phyloP scores from a whole-genome alignment of 2,888 invertebrate genomes.

The Oxystoma pomonae region DNA sequence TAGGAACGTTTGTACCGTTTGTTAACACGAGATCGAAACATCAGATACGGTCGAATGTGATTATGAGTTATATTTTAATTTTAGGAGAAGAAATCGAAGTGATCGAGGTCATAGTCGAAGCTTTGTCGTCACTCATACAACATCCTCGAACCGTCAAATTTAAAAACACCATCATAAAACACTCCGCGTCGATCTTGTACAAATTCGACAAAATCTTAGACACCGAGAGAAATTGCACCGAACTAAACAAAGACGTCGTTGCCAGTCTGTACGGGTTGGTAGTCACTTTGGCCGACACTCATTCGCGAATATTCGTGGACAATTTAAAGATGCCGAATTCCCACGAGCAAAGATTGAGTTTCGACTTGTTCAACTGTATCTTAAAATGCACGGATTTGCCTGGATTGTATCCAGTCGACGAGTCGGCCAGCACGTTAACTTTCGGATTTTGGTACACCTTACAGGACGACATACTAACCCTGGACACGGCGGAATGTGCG shows the following conservation, averaged over 20 bases:
- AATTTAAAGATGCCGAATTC: slow-evolving; percentile 50
- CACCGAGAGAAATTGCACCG: slow-evolving; percentile 45
- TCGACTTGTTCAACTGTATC: slow-evolving; percentile 66
- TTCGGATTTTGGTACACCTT: slow-evolving; percentile 91
- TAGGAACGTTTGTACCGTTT: no score
- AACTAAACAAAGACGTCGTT: slow-evolving; percentile 59
- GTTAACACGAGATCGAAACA: no score
- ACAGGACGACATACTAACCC: slow-evolving; percentile 67
- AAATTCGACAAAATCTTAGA: slow-evolving; percentile 54
- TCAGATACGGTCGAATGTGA: no score
- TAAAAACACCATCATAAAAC: slow-evolving; percentile 48
- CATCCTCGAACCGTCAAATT: slow-evolving; percentile 62
- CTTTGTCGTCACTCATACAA: slow-evolving; percentile 55
- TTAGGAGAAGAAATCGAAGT: slow-evolving; percentile 53
- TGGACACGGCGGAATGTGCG: slow-evolving; percentile 48
- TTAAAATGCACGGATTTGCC: slow-evolving; percentile 75
- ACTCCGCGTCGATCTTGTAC: slow-evolving; percentile 57
- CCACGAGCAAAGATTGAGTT: slow-evolving; percentile 53
- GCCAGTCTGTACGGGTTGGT: slow-evolving; percentile 64
- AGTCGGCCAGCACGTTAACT: slow-evolving; percentile 78
- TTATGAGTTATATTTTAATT: no score
- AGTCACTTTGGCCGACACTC: slow-evolving; percentile 68
- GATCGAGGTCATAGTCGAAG: slow-evolving; percentile 60
- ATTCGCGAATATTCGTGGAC: slow-evolving; percentile 56
- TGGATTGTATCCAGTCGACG: slow-evolving; percentile 85